These are phyloP conservation scores for Ceriagrion tenellum DNA, from an alignment of 2,888 invertebrate genomes.

Conservation along the genomic window DNA sequence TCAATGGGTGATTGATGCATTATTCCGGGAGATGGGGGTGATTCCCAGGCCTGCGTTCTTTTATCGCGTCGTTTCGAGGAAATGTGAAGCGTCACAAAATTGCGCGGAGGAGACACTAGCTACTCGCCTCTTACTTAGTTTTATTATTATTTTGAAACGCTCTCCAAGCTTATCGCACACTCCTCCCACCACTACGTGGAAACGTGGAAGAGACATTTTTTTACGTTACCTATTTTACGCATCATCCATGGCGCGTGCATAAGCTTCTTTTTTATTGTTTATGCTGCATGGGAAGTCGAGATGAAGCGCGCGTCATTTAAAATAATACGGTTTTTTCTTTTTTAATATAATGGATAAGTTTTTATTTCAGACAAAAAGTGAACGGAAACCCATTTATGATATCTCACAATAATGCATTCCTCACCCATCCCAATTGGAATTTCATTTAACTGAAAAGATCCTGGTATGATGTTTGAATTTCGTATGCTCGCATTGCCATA, in stretches of 20 bases:
- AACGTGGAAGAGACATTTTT: not conserved
- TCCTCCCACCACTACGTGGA: not conserved
- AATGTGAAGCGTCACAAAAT: conserved; percentile 8
- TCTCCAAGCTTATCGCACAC: not conserved
- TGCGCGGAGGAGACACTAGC: not conserved
- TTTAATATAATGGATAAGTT: not conserved
- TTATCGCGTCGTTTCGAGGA: not conserved
- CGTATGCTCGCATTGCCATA: not conserved
- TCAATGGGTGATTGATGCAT: conserved; percentile 39
- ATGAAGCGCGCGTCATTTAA: not conserved
- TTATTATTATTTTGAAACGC: not conserved
- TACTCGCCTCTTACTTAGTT: not conserved
- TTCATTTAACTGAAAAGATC: not conserved
- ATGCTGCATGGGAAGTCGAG: not conserved
- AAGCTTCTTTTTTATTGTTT: not conserved
- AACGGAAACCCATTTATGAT: not conserved
- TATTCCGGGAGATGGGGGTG: conserved; percentile 8
- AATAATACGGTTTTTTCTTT: not conserved
- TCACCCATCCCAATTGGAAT: not conserved
- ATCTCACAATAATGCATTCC: not conserved
- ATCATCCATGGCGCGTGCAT: not conserved
- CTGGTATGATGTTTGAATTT: not conserved
- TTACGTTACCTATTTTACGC: not conserved
- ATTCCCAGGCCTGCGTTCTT: not conserved
- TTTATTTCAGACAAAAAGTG: not conserved